A percentile compares a stretch with the other conserved stretches of the same genome.
Conservation (phyloP, 2,113 vertebrate genomes). For the Gyps fulvus region DNA sequence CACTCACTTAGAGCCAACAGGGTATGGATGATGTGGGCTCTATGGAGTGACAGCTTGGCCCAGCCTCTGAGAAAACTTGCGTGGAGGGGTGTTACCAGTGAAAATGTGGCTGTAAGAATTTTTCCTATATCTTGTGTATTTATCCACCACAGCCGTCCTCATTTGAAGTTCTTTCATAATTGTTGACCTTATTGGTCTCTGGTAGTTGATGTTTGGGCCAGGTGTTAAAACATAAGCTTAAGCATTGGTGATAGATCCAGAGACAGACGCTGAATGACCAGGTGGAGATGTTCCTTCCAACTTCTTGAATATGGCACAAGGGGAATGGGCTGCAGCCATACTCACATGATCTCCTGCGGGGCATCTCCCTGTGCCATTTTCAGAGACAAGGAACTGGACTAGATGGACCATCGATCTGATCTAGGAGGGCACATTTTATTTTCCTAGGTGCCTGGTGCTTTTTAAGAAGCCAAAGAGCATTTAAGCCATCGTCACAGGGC, state of each 20-base stretch:
- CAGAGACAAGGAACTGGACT: neutral
- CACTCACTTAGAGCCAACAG: neutral
- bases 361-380: neutral
- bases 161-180: neutral
- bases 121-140: neutral
- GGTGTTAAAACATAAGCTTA: neutral
- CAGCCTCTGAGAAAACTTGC: neutral
- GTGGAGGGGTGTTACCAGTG: neutral
- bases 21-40: neutral
- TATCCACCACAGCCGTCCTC: neutral
- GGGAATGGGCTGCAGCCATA: neutral
- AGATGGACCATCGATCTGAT: neutral
- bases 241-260: neutral
- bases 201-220: neutral
- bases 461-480: neutral
- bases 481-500: accelerated
- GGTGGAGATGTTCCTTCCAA: neutral
- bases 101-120: neutral
- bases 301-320: neutral
- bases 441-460: neutral
- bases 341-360: neutral
- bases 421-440: neutral
- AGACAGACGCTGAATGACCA: neutral
- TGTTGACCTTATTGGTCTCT: neutral
- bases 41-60: neutral